Evolutionary conservation across 1,140 invertebrate species (phyloP).

Genomic region (Drosophila seguyi): DNA sequence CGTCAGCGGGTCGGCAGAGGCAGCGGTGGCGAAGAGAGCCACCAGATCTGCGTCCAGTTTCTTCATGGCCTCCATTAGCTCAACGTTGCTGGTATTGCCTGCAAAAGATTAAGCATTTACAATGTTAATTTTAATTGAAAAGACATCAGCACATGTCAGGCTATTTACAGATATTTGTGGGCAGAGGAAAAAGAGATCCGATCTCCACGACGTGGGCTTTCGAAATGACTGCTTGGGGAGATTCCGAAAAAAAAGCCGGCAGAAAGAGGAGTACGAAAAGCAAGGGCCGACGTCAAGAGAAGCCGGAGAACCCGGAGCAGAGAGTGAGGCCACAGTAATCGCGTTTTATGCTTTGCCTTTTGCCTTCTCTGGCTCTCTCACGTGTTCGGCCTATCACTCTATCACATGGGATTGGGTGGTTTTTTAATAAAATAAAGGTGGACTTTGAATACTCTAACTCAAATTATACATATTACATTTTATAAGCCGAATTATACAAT

Average conservation of each 20-base stretch:
- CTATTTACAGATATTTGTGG: slow-evolving; percentile 54
- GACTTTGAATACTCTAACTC: slow-evolving; percentile 12
- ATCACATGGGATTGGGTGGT: slow-evolving; percentile 6
- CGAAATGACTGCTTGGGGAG: slow-evolving; percentile 37
- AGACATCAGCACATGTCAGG: slow-evolving; percentile 16
- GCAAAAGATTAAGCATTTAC: slow-evolving; percentile 21
- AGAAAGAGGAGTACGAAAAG: slow-evolving; percentile 26
- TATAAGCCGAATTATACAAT: not conserved
- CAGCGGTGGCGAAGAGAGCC: slow-evolving; percentile 71
- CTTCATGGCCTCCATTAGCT: slow-evolving; percentile 83
- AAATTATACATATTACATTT: not conserved
- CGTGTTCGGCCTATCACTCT: slow-evolving; percentile 25
- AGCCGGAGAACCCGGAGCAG: not conserved
- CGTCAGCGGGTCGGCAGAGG: slow-evolving; percentile 37
- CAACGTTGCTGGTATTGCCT: slow-evolving; percentile 64
- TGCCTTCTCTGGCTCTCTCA: slow-evolving; percentile 14
- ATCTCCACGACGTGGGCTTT: slow-evolving; percentile 69
- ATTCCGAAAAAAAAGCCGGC: slow-evolving; percentile 31
- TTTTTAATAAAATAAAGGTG: not conserved
- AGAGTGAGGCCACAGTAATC: slow-evolving; percentile 51
- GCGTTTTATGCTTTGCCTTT: slow-evolving; percentile 66
- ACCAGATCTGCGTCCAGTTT: slow-evolving; percentile 79
- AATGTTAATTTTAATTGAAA: not conserved
- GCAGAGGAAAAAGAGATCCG: slow-evolving; percentile 34
- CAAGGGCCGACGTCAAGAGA: not conserved